A percentile compares a stretch with the other conserved stretches of the same genome.
These are phyloP conservation scores for Gouania willdenowi DNA, from an alignment of 2,797 vertebrate genomes.

Conservation along the genomic window DNA sequence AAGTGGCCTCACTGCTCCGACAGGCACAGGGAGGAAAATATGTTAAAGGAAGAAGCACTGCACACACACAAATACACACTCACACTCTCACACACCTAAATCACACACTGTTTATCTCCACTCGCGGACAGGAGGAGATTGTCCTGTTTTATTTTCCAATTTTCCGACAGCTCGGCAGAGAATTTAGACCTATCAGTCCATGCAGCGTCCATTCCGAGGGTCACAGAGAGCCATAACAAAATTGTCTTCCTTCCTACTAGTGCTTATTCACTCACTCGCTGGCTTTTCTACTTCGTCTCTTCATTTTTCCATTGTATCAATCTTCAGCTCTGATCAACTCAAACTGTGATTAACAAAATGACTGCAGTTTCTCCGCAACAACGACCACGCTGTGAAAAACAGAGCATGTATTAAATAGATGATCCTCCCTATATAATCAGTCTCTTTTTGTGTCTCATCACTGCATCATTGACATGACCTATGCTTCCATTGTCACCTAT, in stretches of 20 bases:
- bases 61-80: conserved; percentile 16
- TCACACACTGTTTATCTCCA: conserved; percentile 56
- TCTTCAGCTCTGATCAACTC: conserved; percentile 2
- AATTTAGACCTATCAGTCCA: conserved; percentile 60
- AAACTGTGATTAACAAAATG: not conserved
- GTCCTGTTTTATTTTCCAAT: conserved; percentile 66
- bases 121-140: conserved; percentile 59
- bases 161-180: conserved; percentile 49
- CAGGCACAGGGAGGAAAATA: conserved; percentile 70
- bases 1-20: conserved; percentile 71
- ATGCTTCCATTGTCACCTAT: not conserved
- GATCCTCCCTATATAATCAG: too few relatives aligned
- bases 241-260: conserved; percentile 48
- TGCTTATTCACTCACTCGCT: conserved; percentile 16
- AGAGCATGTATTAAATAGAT: too few relatives aligned
- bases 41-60: conserved; percentile 64
- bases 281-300: conserved; percentile 13
- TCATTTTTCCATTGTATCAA: conserved; percentile 14
- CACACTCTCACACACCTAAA: conserved; percentile 16
- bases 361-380: not conserved
- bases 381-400: too few relatives aligned
- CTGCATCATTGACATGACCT: too few relatives aligned
- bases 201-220: conserved; percentile 42
- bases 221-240: conserved; percentile 49
- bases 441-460: too few relatives aligned